Base-by-base conservation (phyloP, 2,888 invertebrate species). In the Macaria liturata region DNA sequence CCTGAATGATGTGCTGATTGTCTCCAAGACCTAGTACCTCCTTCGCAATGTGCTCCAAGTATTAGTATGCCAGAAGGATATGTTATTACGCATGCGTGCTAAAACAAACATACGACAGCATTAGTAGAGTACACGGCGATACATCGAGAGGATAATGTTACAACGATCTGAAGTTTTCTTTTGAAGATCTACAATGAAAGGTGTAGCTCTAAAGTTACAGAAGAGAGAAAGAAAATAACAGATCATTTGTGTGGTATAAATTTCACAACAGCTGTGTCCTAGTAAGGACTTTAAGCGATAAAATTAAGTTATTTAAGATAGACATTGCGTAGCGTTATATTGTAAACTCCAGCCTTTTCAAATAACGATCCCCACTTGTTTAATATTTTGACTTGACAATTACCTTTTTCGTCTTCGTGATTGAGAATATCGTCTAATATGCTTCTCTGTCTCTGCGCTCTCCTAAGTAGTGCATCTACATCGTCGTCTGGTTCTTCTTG, bases 391-490 rank as follows among this genome's bases (percentile, higher is more conserved):
- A 81, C 72, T 81, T 76, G 78, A 81, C 71, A 84, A 80, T 91
- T 92, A 92, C 92, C 92, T 92, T 92, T 91, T 81, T 83, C 90
- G 71, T 93, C 92, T 89, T 94, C 94, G 76, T 93, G 91, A 75
- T 93, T 93, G 61, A 94, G 86, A 70, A 95, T 94, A 83, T 95
- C 95, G 69, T 94, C 95, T 72, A 95, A 91, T 72, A 95, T 93
- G 83, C 94, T 95, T 80, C 95, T 93, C 81, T 95, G 95, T 72
- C 93, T 93, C 79, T 94, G 93, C 67, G 95, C 94, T 72, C 94
- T 92, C 79, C 87, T 93, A 49, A 95, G 86, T 57, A 95, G 86
- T 59, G 93, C 94, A 80, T 95, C 94, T 70, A 95, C 82, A 68
- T 93, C 93, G 54, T 93, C 93, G 72, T 94, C 94, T 9, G 86